Evolutionary conservation across 2,888 invertebrate species (phyloP).

Genomic region (Laspeyria flexula): DNA sequence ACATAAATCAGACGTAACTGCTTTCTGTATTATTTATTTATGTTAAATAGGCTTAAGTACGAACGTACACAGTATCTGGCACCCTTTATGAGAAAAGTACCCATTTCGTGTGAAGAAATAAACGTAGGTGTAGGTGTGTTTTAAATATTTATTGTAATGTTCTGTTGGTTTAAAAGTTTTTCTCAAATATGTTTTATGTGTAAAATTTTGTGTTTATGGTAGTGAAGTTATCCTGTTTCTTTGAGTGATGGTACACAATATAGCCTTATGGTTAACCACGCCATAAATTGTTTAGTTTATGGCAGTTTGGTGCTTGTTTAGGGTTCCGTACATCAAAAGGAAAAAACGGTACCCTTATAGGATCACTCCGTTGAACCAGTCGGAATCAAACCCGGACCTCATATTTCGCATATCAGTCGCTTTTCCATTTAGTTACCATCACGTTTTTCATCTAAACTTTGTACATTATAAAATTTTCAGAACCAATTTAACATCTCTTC

Average conservation of each 20-base stretch:
- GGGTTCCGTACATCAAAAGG: too few species aligned
- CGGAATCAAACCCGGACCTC: too few species aligned
- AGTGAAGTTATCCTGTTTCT: background rate
- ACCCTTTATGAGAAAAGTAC: conserved; percentile 50
- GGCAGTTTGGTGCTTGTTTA: too few species aligned
- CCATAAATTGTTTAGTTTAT: background rate
- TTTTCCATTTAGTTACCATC: too few species aligned
- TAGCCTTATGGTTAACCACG: background rate
- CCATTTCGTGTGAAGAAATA: conserved; percentile 25
- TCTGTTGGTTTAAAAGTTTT: conserved; percentile 17
- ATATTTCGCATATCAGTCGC: too few species aligned
- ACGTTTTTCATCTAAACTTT: too few species aligned
- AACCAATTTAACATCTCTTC: background rate
- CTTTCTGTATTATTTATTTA: conserved; percentile 73
- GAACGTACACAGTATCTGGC: conserved; percentile 50
- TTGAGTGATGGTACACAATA: background rate
- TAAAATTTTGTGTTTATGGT: conserved; percentile 2
- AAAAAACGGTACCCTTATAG: too few species aligned
- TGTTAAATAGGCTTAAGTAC: conserved; percentile 71
- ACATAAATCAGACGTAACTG: conserved; percentile 73
- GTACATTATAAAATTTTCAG: too few species aligned
- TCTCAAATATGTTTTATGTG: conserved; percentile 3
- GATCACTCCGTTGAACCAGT: too few species aligned
- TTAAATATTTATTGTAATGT: conserved; percentile 28
- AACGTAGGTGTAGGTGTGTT: conserved; percentile 15